These are phyloP conservation scores for Abrostola triplasia DNA, from an alignment of 2,888 invertebrate species.

Conservation along the genomic window DNA sequence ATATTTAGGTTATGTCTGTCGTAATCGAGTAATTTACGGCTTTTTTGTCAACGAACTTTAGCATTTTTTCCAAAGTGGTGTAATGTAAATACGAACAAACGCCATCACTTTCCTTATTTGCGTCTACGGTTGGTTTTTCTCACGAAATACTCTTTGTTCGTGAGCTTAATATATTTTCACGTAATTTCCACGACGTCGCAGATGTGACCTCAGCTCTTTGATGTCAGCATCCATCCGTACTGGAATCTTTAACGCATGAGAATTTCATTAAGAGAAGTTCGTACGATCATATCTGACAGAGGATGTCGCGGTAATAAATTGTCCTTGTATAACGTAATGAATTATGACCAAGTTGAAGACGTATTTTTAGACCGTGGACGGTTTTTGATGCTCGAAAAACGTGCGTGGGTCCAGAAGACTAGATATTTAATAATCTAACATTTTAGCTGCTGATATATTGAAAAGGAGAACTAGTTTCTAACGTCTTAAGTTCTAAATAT, in stretches of 20 bases:
- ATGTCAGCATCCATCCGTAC: constrained; percentile 53
- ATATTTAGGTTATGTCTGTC: constrained; percentile 17
- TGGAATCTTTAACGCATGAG: constrained; percentile 56
- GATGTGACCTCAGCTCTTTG: constrained; percentile 57
- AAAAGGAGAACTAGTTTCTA: too few species aligned
- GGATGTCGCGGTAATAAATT: constrained; percentile 44
- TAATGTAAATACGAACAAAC: constrained; percentile 38
- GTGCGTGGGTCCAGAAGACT: too few species aligned
- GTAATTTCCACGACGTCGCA: constrained; percentile 55
- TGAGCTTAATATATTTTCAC: constrained; percentile 54
- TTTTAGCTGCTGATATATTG: too few species aligned
- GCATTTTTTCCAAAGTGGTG: constrained; percentile 32
- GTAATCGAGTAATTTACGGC: constrained; percentile 36
- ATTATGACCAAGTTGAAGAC: constrained; percentile 23
- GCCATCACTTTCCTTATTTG: constrained; percentile 43
- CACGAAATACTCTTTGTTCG: constrained; percentile 50
- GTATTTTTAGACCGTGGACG: too few species aligned
- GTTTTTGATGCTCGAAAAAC: too few species aligned
- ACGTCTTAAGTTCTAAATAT: too few species aligned
- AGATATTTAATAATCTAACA: too few species aligned
- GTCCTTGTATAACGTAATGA: constrained; percentile 33
- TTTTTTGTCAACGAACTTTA: constrained; percentile 25
- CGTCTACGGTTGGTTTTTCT: constrained; percentile 54
- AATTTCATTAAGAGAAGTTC: constrained; percentile 54
- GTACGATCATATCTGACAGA: constrained; percentile 33